Evolutionary conservation across 2,888 invertebrate species (phyloP).

Genomic region (Megaustenia siamemsis): DNA sequence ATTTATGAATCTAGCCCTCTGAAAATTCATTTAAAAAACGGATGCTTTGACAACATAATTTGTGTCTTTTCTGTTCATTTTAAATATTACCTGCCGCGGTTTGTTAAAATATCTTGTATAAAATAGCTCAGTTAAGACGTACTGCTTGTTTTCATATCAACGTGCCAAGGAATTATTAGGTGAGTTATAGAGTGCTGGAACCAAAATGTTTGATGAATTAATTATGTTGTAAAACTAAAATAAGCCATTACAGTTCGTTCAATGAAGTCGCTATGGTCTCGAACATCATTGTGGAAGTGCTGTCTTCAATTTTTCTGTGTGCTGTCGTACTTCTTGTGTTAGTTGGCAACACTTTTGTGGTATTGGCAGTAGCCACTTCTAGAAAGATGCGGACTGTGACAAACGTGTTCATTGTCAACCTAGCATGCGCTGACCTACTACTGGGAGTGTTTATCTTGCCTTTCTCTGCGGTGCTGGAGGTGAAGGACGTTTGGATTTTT

Average conservation of each 20-base stretch:
- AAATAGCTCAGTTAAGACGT: too few species aligned
- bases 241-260: neutral
- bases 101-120: too few species aligned
- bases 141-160: too few species aligned
- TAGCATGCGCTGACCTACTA: constrained; percentile 96
- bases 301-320: constrained; percentile 61
- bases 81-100: too few species aligned
- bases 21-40: too few species aligned
- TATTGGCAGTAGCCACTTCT: constrained; percentile 93
- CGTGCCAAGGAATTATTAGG: too few species aligned
- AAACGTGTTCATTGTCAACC: constrained; percentile 96
- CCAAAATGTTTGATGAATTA: neutral
- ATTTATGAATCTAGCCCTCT: too few species aligned
- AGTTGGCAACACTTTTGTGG: constrained; percentile 94
- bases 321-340: constrained; percentile 93
- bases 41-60: too few species aligned
- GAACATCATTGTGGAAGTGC: constrained; percentile 31
- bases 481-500: constrained; percentile 89
- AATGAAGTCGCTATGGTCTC: constrained; percentile 31
- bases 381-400: constrained; percentile 94
- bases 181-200: neutral
- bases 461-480: constrained; percentile 96
- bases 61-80: too few species aligned
- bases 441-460: constrained; percentile 96
- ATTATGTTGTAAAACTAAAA: neutral